phyloP scores from a whole-genome alignment of 2,113 vertebrate species.

The Neogobius melanostomus region DNA sequence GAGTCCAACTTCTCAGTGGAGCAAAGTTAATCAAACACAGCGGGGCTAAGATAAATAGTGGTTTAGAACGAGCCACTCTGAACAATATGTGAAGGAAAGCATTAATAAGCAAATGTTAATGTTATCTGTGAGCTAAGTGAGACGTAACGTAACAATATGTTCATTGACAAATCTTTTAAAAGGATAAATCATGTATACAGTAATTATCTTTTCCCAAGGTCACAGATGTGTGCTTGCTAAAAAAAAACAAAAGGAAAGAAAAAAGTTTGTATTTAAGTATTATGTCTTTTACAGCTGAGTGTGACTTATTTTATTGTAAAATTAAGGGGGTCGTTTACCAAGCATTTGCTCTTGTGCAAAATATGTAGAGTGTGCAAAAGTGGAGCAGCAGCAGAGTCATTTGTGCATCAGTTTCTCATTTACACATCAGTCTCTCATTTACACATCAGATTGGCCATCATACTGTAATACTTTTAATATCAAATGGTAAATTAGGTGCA shows the following conservation, averaged over 20 bases:
- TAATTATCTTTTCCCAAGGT: background rate
- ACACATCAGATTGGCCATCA: too few species aligned
- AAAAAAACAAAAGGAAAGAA: too few species aligned
- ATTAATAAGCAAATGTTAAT: slow-evolving; percentile 1
- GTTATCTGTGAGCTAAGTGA: background rate
- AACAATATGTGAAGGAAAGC: background rate
- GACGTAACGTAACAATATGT: background rate
- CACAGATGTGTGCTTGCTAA: background rate
- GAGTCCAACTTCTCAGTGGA: slow-evolving; percentile 75
- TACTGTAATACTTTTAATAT: too few species aligned
- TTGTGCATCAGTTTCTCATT: too few species aligned
- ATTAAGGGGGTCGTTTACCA: too few species aligned
- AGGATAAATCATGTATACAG: background rate
- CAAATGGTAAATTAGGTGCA: too few species aligned
- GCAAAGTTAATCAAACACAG: slow-evolving; percentile 52
- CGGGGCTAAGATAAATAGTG: slow-evolving; percentile 17
- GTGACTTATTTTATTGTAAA: background rate
- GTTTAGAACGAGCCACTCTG: slow-evolving; percentile 10
- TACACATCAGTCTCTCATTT: too few species aligned
- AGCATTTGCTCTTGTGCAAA: too few species aligned
- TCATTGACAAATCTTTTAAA: background rate
- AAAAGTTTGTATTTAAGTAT: slow-evolving; percentile 4
- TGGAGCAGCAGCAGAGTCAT: too few species aligned
- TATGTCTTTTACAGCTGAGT: slow-evolving; percentile 18
- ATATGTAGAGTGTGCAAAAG: too few species aligned